Evolutionary conservation across 2,888 invertebrate species (phyloP).

Genomic region (Chrysolina americana): DNA sequence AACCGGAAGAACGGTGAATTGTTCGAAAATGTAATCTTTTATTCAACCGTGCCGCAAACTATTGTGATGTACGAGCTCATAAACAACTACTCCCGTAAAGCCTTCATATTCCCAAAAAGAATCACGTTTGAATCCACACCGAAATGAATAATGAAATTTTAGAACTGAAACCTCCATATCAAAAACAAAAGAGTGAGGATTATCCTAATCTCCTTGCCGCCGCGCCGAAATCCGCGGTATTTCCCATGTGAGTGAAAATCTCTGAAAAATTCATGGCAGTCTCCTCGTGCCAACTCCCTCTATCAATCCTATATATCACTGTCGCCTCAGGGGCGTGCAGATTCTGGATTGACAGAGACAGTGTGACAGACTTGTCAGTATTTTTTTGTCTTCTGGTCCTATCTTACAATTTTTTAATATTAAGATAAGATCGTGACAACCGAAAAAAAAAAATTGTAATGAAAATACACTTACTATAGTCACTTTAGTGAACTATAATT

Average conservation of each 20-base stretch:
- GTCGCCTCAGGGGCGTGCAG: background rate
- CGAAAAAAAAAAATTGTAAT: too few relatives aligned
- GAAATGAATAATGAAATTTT: slow-evolving; percentile 10
- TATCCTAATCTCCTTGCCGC: slow-evolving; percentile 6
- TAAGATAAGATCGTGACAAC: too few relatives aligned
- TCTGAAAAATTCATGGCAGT: slow-evolving; percentile 35
- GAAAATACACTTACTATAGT: too few relatives aligned
- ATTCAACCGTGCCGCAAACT: background rate
- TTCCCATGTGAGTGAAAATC: slow-evolving; percentile 31
- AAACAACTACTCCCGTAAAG: background rate
- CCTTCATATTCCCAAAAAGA: background rate
- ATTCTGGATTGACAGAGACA: background rate
- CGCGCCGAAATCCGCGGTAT: slow-evolving; percentile 22
- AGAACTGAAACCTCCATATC: background rate
- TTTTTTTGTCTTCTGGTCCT: too few relatives aligned
- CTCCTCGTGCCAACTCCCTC: slow-evolving; percentile 16
- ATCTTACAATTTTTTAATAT: too few relatives aligned
- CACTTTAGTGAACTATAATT: too few relatives aligned
- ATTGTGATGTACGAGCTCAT: background rate
- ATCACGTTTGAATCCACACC: background rate
- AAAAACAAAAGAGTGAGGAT: slow-evolving; percentile 20
- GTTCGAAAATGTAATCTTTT: too few relatives aligned
- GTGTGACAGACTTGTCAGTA: background rate
- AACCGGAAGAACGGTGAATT: too few relatives aligned
- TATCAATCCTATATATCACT: slow-evolving; percentile 22